A percentile compares a stretch with the other conserved stretches of the same genome.
Conservation (phyloP, 2,113 vertebrate species). For the Phoenicopterus ruber region DNA sequence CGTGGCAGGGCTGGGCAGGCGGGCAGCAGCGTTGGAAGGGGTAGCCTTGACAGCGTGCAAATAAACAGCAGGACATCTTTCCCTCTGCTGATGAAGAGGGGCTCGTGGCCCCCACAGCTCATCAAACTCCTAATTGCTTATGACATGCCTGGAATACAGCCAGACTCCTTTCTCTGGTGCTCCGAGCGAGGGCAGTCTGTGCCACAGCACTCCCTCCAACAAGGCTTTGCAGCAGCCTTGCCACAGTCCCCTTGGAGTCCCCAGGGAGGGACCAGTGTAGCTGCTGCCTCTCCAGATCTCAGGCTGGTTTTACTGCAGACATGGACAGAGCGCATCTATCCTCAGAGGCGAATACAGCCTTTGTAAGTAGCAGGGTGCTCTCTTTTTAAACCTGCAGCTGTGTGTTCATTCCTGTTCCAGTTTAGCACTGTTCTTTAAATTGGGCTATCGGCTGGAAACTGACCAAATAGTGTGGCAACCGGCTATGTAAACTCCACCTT, state of each 20-base stretch:
- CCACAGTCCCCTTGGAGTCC: not conserved
- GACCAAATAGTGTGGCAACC: not conserved
- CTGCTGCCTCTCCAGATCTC: not conserved
- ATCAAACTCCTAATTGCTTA: not conserved
- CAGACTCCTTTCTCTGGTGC: not conserved
- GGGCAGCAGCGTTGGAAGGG: not conserved
- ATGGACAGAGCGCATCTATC: not conserved
- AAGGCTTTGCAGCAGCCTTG: not conserved
- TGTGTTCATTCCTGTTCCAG: not conserved
- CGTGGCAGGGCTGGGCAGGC: accelerated
- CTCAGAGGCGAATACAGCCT: not conserved
- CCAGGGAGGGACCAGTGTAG: not conserved
- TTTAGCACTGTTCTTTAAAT: not conserved
- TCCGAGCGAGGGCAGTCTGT: not conserved
- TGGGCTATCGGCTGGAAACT: not conserved
- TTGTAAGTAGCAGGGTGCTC: not conserved
- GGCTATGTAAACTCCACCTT: not conserved
- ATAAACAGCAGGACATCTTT: not conserved
- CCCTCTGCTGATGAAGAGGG: accelerated
- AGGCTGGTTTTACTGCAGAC: not conserved
- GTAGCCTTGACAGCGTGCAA: too few relatives aligned
- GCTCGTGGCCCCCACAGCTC: accelerated
- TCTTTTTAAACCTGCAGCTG: not conserved
- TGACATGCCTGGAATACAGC: not conserved
- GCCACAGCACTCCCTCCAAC: not conserved